Conservation (phyloP, 2,888 invertebrate genomes). For the Spisula solida region DNA sequence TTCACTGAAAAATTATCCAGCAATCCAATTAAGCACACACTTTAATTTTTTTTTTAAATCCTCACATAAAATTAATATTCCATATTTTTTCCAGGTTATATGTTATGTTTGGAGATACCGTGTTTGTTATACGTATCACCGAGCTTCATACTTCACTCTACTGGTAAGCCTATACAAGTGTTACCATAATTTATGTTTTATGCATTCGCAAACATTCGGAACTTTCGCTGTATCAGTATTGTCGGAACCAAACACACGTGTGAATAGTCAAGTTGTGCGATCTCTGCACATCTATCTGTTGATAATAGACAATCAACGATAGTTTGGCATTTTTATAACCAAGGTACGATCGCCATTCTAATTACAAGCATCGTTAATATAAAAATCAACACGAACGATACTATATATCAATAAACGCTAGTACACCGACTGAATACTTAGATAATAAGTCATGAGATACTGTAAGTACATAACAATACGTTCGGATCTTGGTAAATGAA, state of each 20-base stretch:
- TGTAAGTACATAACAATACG: too few species aligned
- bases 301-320: background rate
- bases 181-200: background rate
- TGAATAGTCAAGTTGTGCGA: background rate
- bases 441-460: too few species aligned
- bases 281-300: background rate
- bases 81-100: background rate
- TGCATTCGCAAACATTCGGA: background rate
- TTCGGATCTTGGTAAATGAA: too few species aligned
- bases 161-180: background rate
- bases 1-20: background rate
- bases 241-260: background rate
- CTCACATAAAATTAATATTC: background rate
- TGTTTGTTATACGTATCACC: background rate
- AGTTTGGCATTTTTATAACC: conserved; percentile 1
- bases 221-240: background rate
- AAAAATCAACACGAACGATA: background rate
- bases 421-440: too few species aligned
- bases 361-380: background rate
- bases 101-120: background rate
- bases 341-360: background rate
- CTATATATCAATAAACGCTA: background rate
- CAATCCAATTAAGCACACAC: background rate
- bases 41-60: background rate
- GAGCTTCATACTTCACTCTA: background rate